Base-by-base conservation (phyloP, 2,797 vertebrate species). In the Tamandua tetradactyla region DNA sequence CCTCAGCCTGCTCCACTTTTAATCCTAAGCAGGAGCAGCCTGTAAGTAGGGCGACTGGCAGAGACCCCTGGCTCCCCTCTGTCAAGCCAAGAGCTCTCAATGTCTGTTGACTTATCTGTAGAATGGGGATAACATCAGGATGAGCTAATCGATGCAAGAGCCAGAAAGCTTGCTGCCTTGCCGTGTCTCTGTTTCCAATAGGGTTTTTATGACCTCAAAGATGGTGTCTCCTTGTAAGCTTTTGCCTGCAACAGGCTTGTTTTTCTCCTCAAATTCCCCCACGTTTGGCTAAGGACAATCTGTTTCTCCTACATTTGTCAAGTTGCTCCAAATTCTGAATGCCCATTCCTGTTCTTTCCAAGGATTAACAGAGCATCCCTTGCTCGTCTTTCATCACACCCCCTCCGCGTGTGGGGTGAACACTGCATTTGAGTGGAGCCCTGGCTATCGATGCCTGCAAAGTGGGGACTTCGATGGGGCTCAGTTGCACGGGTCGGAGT, bases 251-350 rank as follows among this genome's bases (percentile, higher is more conserved):
- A 12, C 64, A 9, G 74, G 87, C 81, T 95, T 27, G 0, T 88
- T 87, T 96, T 71, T 85, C 87, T 91, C 55, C 71, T 82, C 92
- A 69, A 59, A 94, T 96, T 93, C 94, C 93, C 95, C 71, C 0
- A 6, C 5, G 47, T 95, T 96, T 96, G 96, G 93, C 96, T 96
- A 94, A 96, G 96, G 62, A 13, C 55, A 62, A 25, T 86, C 87
- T 92, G 87, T 96, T 97, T 95, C 95, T 75, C 93, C 94, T 89
- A 72, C 83, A 62, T 90, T 52, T 55, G n/a, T 96, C 96, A 96
- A 95, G 91, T 80, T 44, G 37, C 95, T 96, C 7, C 22, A 92
- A 94, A 97, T 98, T 98, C 98, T 98, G 98, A 98, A 98, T 92
- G 80, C 66, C 89, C 95, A 92, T 95, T 87, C 93, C 71, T 75